Evolutionary conservation across 1,140 invertebrate genomes (phyloP).

Genomic region (Brachionus asplanchnoidis): DNA sequence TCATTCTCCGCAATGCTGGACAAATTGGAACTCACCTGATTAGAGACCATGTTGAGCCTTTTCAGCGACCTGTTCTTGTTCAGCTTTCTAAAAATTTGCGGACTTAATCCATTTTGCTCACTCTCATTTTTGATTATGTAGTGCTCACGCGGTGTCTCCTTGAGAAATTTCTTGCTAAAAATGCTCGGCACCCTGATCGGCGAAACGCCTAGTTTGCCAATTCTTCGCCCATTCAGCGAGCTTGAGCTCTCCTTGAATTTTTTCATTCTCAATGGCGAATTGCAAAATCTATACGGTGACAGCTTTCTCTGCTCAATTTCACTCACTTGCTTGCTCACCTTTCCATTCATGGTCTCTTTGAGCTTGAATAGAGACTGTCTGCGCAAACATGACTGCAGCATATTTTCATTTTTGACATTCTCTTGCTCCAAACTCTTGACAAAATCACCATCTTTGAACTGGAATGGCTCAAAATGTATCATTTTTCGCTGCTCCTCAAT

Average conservation of each 20-base stretch:
- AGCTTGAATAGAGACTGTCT: constrained; percentile 30
- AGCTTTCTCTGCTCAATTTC: constrained; percentile 26
- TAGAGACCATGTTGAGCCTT: background rate
- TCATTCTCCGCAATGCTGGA: constrained; percentile 11
- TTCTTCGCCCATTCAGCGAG: too few relatives aligned
- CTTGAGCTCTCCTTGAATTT: too few relatives aligned
- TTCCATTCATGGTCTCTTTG: constrained; percentile 34
- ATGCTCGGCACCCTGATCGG: too few relatives aligned
- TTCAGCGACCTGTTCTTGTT: background rate
- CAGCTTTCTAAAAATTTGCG: background rate
- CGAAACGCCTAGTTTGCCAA: too few relatives aligned
- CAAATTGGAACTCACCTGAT: constrained; percentile 19
- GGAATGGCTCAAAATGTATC: constrained; percentile 21
- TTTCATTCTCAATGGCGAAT: constrained; percentile 15
- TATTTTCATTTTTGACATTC: background rate
- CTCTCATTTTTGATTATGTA: background rate
- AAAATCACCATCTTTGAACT: background rate
- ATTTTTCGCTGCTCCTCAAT: constrained; percentile 26
- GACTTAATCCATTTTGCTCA: background rate
- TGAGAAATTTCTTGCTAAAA: too few relatives aligned
- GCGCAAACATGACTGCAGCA: too few relatives aligned
- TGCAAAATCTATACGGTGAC: constrained; percentile 26
- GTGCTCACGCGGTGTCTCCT: background rate
- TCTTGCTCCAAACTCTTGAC: background rate
- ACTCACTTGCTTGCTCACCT: constrained; percentile 20